A percentile compares a stretch with the other conserved stretches of the same genome.
These are phyloP conservation scores for Nycteola revayana DNA, from an alignment of 2,888 invertebrate species.

Conservation along the genomic window DNA sequence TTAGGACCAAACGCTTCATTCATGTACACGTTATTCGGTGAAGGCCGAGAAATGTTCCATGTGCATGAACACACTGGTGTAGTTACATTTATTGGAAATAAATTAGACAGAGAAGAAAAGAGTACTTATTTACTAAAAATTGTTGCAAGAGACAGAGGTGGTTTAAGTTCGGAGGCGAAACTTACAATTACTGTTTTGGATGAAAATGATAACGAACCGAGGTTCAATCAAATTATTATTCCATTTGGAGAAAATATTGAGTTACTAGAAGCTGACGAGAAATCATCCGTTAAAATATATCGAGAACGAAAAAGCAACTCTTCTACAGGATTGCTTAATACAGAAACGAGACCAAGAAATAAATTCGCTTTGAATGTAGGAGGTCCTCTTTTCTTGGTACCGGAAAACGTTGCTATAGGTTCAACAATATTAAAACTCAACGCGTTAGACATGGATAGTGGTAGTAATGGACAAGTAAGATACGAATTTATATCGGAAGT, in stretches of 20 bases:
- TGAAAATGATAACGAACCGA: slow-evolving; percentile 91
- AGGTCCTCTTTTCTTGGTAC: slow-evolving; percentile 85
- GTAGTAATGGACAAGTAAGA: slow-evolving; percentile 86
- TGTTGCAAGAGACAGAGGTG: slow-evolving; percentile 89
- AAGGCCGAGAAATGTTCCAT: slow-evolving; percentile 87
- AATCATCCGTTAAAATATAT: slow-evolving; percentile 70
- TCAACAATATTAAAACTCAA: slow-evolving; percentile 85
- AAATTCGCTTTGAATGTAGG: slow-evolving; percentile 57
- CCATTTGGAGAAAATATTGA: slow-evolving; percentile 86
- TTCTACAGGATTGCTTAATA: slow-evolving; percentile 49
- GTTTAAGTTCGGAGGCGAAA: slow-evolving; percentile 87
- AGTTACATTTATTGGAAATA: slow-evolving; percentile 80
- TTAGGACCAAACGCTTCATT: slow-evolving; percentile 86
- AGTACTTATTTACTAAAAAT: slow-evolving; percentile 85
- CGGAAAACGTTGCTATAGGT: slow-evolving; percentile 88
- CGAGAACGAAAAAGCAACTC: slow-evolving; percentile 60
- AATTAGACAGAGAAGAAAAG: slow-evolving; percentile 89
- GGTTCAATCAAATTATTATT: slow-evolving; percentile 86
- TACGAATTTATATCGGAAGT: slow-evolving; percentile 87
- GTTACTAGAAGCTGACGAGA: slow-evolving; percentile 83
- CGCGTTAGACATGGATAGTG: slow-evolving; percentile 88
- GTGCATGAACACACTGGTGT: slow-evolving; percentile 85
- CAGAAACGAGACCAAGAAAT: slow-evolving; percentile 61
- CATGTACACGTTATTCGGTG: slow-evolving; percentile 86
- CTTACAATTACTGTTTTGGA: slow-evolving; percentile 87